A percentile compares a stretch with the other conserved stretches of the same genome.
phyloP scores from a whole-genome alignment of 2,888 invertebrate species.

The Nymphalis urticae region DNA sequence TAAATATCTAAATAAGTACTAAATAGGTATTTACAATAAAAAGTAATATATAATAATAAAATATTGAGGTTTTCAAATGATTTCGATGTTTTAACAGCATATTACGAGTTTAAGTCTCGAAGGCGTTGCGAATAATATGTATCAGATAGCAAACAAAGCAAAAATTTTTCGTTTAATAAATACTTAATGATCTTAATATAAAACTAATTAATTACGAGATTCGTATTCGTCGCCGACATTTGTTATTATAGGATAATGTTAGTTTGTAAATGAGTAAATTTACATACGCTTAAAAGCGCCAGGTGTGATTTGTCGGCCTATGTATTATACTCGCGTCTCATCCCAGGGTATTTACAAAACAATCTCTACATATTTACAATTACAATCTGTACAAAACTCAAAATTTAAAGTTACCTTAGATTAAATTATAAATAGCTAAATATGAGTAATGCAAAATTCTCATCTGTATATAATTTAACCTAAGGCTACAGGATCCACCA shows the following conservation, averaged over 20 bases:
- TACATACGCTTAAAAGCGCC: constrained; percentile 8
- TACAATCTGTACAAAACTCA: constrained; percentile 32
- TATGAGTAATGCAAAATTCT: constrained; percentile 13
- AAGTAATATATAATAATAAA: constrained; percentile 6
- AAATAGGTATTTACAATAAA: constrained; percentile 22
- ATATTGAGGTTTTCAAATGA: neutral
- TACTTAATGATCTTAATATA: constrained; percentile 16
- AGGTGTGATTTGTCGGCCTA: constrained; percentile 12
- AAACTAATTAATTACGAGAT: constrained; percentile 12
- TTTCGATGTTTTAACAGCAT: neutral
- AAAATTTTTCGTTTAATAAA: constrained; percentile 22
- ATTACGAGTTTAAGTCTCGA: neutral
- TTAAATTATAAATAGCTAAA: constrained; percentile 37
- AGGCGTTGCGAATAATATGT: neutral
- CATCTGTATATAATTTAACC: constrained; percentile 59
- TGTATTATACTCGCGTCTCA: constrained; percentile 2
- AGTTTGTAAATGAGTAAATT: constrained; percentile 11
- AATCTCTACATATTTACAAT: constrained; percentile 38
- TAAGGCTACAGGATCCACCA: constrained; percentile 55
- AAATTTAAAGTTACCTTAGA: constrained; percentile 31
- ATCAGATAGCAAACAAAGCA: constrained; percentile 15
- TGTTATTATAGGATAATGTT: constrained; percentile 7
- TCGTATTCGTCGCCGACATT: constrained; percentile 1
- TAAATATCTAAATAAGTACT: neutral
- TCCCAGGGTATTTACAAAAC: constrained; percentile 9